Conservation (phyloP, 1,140 invertebrate genomes). For the Cotesia glomerata region DNA sequence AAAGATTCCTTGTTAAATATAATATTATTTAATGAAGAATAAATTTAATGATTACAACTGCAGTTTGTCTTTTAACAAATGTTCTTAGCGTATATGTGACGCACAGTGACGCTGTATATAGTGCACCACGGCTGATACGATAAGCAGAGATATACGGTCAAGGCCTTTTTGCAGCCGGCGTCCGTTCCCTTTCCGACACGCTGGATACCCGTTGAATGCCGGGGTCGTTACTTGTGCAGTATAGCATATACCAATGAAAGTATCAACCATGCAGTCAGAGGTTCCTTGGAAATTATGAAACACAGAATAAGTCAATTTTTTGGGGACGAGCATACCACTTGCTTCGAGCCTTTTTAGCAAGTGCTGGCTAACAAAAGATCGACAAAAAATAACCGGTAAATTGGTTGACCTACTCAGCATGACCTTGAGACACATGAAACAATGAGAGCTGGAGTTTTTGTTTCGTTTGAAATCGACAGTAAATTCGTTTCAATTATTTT, state of each 20-base stretch:
- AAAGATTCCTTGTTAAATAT: too few relatives aligned
- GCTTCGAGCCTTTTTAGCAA: neutral
- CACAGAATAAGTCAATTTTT: constrained; percentile 1
- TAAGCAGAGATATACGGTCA: constrained; percentile 63
- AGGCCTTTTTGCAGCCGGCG: constrained; percentile 59
- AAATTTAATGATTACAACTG: constrained; percentile 25
- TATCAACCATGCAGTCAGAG: neutral
- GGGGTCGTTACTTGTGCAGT: constrained; percentile 16
- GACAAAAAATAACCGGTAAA: constrained; percentile 20
- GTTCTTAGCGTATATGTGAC: constrained; percentile 27
- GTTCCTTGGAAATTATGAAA: neutral
- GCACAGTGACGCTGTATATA: constrained; percentile 43
- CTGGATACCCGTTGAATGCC: constrained; percentile 44
- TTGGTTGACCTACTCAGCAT: constrained; percentile 18
- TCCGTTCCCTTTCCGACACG: constrained; percentile 61
- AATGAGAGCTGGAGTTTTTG: neutral
- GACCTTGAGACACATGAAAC: constrained; percentile 18
- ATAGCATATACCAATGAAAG: constrained; percentile 1
- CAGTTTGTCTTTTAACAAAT: constrained; percentile 30
- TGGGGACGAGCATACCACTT: constrained; percentile 1
- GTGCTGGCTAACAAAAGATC: neutral
- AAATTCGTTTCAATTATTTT: neutral
- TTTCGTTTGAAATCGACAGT: neutral
- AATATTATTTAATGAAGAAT: neutral
- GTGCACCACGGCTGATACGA: constrained; percentile 55